A percentile compares a stretch with the other conserved stretches of the same genome.
Conservation (phyloP, 2,113 vertebrate species). For the Urocitellus parryii region DNA sequence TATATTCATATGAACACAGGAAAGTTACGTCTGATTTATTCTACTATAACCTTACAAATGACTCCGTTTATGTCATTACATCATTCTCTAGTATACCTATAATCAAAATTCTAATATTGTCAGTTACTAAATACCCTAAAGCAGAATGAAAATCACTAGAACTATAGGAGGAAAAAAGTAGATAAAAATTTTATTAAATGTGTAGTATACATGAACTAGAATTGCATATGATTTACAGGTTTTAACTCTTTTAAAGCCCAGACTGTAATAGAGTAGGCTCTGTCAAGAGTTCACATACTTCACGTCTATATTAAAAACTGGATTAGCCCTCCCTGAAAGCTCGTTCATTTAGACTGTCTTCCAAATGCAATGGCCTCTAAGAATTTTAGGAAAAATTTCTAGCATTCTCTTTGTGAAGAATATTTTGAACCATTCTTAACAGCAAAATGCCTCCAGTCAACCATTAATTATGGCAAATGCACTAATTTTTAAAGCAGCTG, state of each 20-base stretch:
- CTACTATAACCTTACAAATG: not conserved
- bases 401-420: conserved; percentile 46
- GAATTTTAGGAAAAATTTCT: conserved; percentile 12
- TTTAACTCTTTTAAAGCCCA: conserved; percentile 7
- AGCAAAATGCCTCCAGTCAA: conserved; percentile 70
- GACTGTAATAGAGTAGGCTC: not conserved
- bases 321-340: not conserved
- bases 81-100: not conserved
- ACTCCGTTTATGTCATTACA: not conserved
- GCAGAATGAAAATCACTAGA: not conserved
- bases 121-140: conserved; percentile 6
- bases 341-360: not conserved
- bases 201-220: not conserved
- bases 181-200: not conserved
- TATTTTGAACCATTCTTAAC: conserved; percentile 33
- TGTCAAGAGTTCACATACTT: not conserved
- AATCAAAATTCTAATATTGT: conserved; percentile 1
- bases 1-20: too few species aligned
- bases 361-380: conserved; percentile 30
- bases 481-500: conserved; percentile 75
- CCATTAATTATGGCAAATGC: conserved; percentile 69
- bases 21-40: too few species aligned
- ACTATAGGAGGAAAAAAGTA: not conserved
- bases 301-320: not conserved
- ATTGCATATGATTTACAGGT: not conserved